Evolutionary conservation across 2,888 invertebrate species (phyloP), one percentile per base, ranked within the genome.

Genomic region (Ectropis crepuscularia): DNA sequence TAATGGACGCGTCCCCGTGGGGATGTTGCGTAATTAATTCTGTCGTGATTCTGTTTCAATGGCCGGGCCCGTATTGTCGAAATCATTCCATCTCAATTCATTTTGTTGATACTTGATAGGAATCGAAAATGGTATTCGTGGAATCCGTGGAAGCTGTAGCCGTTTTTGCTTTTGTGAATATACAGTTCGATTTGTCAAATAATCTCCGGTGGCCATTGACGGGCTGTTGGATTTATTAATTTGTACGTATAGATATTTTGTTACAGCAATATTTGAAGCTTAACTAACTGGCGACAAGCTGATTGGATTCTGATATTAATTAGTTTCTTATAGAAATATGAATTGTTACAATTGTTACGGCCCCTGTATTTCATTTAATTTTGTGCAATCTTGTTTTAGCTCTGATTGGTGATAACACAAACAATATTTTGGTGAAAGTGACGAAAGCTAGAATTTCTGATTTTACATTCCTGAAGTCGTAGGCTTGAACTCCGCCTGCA

Each of bases 11-110:
- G 69, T 71, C 76, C 74, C 72, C 69, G 63, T 57, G 53, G 68
- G 71, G 62, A 70, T 73, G 73, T 67, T 10, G 57, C 68, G 68
- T 82, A 78, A 84, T 83, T 83, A 81, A 81, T 80, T 79, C 74
- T 72, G 69, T 73, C 74, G 69, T 76, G 74, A 72, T 78, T 71
- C 67, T 63, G 73, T 73, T 75, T 67, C 75, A 72, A 74, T 72
- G 70, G 75, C 58, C 69, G 68, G 65, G 67, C 55, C 65, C 64
- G 70, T 73, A 75, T 75, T 77, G 74, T 74, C 71, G 70, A 73
- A 74, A 77, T 77, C 74, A 74, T 65, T 73, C 68, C 57, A 57
- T 68, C 63, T 67, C 59, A 63, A 69, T 68, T 70, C 69, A 66
- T 65, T 69, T 67, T 68, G 69, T 68, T 65, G 69, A 68, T 68